Evolutionary conservation across 2,113 vertebrate species (phyloP), one percentile per base, ranked within the genome.

Genomic region (Hippocampus abdominalis): DNA sequence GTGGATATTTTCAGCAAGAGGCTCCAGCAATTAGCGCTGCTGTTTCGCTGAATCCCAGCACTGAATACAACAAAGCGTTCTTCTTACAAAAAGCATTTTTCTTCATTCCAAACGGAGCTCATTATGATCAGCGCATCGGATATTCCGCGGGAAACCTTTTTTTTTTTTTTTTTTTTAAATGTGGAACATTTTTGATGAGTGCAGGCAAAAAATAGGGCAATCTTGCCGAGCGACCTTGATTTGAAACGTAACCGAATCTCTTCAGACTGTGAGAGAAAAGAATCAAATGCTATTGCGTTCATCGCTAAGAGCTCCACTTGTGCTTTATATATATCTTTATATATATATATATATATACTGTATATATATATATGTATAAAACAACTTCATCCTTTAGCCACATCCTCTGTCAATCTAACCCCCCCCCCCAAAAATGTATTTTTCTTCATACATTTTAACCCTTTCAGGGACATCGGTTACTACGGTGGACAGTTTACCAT

Each of bases 241-340:
- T 89, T 54, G 66, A 89, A 90, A 86, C 78, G 80, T 60, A 86
- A 79, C 74, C 65, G 86, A 82, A 79, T 88, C 86, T 87, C 83
- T 66, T 60, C 86, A 85, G 89, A 83, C 84, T 72, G 72, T 48
- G 77, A 57, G 71, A 82, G 49, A 53, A 56, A 68, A 23, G 39
- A 71, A 79, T 85, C 84, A 90, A 90, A 92, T 91, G 90, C 86
- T 83, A 91, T 89, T 79, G 78, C 81, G 80, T 84, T 86, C 81
- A 89, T 88, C 83, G 81, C 83, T 68, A 76, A 81, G 80, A 81
- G 73, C 59, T 85, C 76, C 83, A 78, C 76, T 80, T 75, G 74
- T 83, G 39, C 62, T 82, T 60, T 60, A 18, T 5, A 13, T 7
- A 2, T 59, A 2, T 59, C 2, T 29, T 4, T 32, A 32, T 29